Evolutionary conservation across 2,888 invertebrate genomes (phyloP).

Genomic region (Mesorhabditis belari): DNA sequence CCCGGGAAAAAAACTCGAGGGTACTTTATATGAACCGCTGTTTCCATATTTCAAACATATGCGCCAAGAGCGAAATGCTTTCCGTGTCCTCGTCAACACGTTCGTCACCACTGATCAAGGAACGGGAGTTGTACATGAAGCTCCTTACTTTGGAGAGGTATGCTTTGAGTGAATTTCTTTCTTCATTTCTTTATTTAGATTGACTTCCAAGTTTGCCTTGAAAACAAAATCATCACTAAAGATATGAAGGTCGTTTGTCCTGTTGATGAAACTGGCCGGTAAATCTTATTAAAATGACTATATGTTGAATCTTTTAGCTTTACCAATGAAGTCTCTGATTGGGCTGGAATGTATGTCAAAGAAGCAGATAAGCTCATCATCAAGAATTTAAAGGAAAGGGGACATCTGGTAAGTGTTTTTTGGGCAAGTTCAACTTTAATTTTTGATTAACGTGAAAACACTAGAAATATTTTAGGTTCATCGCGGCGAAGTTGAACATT

Average conservation of each 20-base stretch:
- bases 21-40: slow-evolving; percentile 74
- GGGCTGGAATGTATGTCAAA: slow-evolving; percentile 83
- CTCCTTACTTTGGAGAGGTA: slow-evolving; percentile 89
- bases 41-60: slow-evolving; percentile 76
- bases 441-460: too few species aligned
- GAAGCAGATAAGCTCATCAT: slow-evolving; percentile 94
- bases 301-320: slow-evolving; percentile 7
- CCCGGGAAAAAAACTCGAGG: slow-evolving; percentile 72
- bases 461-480: slow-evolving; percentile 43
- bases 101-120: slow-evolving; percentile 95
- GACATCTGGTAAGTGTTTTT: slow-evolving; percentile 67
- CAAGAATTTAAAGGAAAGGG: slow-evolving; percentile 69
- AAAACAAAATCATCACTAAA: slow-evolving; percentile 69
- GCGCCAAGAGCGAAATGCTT: slow-evolving; percentile 54
- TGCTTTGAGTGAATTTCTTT: not conserved
- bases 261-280: slow-evolving; percentile 82
- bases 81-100: slow-evolving; percentile 74
- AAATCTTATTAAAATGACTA: not conserved
- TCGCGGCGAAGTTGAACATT: slow-evolving; percentile 69
- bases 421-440: too few species aligned
- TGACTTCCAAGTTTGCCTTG: slow-evolving; percentile 73
- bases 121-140: slow-evolving; percentile 94
- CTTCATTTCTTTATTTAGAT: slow-evolving; percentile 63
- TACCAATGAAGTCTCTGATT: slow-evolving; percentile 62
- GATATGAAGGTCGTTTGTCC: slow-evolving; percentile 84